Conservation (phyloP, 2,797 vertebrate genomes). For the Hemitrygon akajei region DNA sequence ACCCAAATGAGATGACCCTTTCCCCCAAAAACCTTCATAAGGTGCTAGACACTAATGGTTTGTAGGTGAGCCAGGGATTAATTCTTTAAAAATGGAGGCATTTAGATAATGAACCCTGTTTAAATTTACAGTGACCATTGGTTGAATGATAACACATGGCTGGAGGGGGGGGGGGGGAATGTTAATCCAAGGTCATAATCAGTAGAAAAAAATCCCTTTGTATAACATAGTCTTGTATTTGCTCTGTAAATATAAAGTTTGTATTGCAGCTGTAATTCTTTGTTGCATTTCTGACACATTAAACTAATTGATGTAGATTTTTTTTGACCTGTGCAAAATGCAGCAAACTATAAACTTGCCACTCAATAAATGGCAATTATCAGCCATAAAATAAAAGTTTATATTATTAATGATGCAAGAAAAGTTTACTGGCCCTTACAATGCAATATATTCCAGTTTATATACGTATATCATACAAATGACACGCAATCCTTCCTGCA, state of each 20-base stretch:
- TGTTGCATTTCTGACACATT: neutral
- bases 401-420: neutral
- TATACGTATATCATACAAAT: neutral
- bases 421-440: neutral
- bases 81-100: neutral
- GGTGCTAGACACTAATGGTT: neutral
- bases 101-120: neutral
- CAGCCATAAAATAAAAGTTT: neutral
- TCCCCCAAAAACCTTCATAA: neutral
- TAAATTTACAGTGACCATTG: neutral
- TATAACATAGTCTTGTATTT: neutral
- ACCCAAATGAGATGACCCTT: neutral
- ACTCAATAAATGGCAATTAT: neutral
- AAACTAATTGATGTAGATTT: neutral
- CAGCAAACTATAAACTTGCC: conserved; percentile 7
- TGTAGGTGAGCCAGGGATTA: neutral
- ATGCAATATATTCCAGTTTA: neutral
- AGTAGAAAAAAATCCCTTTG: neutral
- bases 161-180: neutral
- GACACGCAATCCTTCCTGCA: neutral
- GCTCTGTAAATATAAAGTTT: neutral
- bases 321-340: conserved; percentile 10
- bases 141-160: neutral
- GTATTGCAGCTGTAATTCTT: neutral
- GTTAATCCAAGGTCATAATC: neutral